These are phyloP conservation scores for Yasuhikotakia modesta DNA, from an alignment of 2,797 vertebrate genomes.

Conservation along the genomic window DNA sequence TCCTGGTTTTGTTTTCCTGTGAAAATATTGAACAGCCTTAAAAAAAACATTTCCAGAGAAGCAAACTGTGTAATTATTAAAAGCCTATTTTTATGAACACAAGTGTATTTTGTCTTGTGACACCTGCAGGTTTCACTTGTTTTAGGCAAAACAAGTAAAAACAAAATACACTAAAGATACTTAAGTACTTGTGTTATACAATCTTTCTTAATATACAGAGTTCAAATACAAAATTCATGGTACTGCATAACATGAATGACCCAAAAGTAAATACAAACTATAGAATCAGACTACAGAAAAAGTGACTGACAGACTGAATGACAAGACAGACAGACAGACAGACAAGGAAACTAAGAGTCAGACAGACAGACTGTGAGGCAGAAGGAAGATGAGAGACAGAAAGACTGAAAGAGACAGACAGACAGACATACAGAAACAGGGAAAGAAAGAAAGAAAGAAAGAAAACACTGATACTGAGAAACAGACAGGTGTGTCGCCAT, in stretches of 20 bases:
- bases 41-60: neutral
- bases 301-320: constrained; percentile 19
- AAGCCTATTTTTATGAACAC: neutral
- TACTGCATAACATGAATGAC: neutral
- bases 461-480: too few relatives aligned
- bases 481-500: neutral
- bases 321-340: constrained; percentile 20
- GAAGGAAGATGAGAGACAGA: too few relatives aligned
- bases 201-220: too few relatives aligned
- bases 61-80: neutral
- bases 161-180: too few relatives aligned
- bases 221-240: too few relatives aligned
- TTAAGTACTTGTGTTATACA: too few relatives aligned
- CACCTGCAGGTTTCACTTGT: too few relatives aligned
- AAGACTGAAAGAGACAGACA: too few relatives aligned
- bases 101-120: too few relatives aligned
- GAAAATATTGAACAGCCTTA: neutral
- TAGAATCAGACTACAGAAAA: constrained; percentile 9
- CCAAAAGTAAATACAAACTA: constrained; percentile 13
- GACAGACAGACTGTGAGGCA: too few relatives aligned
- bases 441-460: constrained; percentile 38
- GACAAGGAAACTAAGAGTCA: neutral
- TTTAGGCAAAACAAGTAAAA: too few relatives aligned
- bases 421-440: too few relatives aligned
- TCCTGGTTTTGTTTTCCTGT: neutral